A percentile compares a stretch with the other conserved stretches of the same genome.
Evolutionary conservation across 2,113 vertebrate species (phyloP).

Genomic region (Hippocampus barbouri): DNA sequence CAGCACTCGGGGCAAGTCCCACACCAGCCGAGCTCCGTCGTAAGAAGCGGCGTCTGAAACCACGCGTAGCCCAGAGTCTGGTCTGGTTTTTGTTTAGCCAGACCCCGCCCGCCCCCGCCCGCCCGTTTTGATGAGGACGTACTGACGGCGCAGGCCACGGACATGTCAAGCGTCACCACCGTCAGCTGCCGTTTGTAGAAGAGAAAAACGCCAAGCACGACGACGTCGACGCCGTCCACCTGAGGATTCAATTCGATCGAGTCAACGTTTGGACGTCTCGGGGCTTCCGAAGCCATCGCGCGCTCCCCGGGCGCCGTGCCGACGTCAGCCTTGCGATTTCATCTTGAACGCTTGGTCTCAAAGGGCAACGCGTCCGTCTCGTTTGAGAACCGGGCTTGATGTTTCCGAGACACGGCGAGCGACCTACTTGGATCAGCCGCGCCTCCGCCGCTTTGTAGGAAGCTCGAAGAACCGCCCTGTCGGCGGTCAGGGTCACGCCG

Average conservation of each 20-base stretch:
- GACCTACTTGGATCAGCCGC: slow-evolving; percentile 28
- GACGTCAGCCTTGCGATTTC: too few relatives aligned
- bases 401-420: too few relatives aligned
- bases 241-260: not conserved
- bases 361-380: too few relatives aligned
- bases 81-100: too few relatives aligned
- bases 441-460: slow-evolving; percentile 32
- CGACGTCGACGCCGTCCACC: slow-evolving; percentile 38
- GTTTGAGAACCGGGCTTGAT: too few relatives aligned
- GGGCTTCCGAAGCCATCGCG: too few relatives aligned
- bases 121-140: slow-evolving; percentile 4
- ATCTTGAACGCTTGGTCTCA: too few relatives aligned
- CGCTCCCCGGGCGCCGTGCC: too few relatives aligned
- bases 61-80: too few relatives aligned
- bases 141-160: slow-evolving; percentile 55
- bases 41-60: slow-evolving; percentile 39
- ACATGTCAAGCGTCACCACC: slow-evolving; percentile 48
- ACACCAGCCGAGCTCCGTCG: slow-evolving; percentile 31
- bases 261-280: not conserved
- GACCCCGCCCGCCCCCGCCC: not conserved
- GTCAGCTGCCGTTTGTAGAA: slow-evolving; percentile 45
- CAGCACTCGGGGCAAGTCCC: slow-evolving; percentile 39
- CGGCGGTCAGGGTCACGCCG: slow-evolving; percentile 22
- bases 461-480: slow-evolving; percentile 45
- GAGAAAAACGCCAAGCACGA: slow-evolving; percentile 36